Evolutionary conservation across 2,113 vertebrate genomes (phyloP), one percentile per base, ranked within the genome.

Genomic region (Corydoras maculifer): DNA sequence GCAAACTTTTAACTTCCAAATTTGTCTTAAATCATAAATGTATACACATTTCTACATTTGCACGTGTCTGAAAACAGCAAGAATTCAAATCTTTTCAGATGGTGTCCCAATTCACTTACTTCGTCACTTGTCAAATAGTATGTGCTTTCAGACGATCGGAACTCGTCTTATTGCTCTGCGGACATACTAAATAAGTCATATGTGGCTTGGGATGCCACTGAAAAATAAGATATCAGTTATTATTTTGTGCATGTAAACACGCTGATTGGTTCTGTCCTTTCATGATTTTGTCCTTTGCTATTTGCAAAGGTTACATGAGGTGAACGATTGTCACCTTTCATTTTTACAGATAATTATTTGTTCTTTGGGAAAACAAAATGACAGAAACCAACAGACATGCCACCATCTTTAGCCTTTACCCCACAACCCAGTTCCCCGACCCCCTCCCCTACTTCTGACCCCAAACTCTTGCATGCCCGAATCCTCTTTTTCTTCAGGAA

Each of bases 401-500:
- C 77, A 73, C 58, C 77, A 75, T 79, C 62, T 72, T 73, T 91
- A 85, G 94, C 89, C 93, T 94, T 76, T 90, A 87, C 90, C 91
- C 89, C 35, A 43, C 35, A 43, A 1, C 35, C 35, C 35, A 43
- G 35, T 8, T 43, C 35, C 35, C 35, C 35, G 7, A 43, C 35
- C 35, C 35, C 35, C 35, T 43, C 94, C 93, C 93, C 91, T 89
- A 90, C 92, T 90, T 97, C 91, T 98, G 94, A 98, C 92, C 93
- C 93, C 92, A 93, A 93, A 95, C 92, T 98, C 94, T 99, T 98
- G 97, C 96, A 99, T 99, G 95, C 96, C 92, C 87, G 91, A 87
- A 96, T 97, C 97, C 96, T 94, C 91, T 97, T 93, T 79, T 97
- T 96, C 96, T 96, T 89, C 96, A 99, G 97, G 97, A 89, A 98